Evolutionary conservation across 2,797 vertebrate species (phyloP).

Genomic region (Xerus rutilus): DNA sequence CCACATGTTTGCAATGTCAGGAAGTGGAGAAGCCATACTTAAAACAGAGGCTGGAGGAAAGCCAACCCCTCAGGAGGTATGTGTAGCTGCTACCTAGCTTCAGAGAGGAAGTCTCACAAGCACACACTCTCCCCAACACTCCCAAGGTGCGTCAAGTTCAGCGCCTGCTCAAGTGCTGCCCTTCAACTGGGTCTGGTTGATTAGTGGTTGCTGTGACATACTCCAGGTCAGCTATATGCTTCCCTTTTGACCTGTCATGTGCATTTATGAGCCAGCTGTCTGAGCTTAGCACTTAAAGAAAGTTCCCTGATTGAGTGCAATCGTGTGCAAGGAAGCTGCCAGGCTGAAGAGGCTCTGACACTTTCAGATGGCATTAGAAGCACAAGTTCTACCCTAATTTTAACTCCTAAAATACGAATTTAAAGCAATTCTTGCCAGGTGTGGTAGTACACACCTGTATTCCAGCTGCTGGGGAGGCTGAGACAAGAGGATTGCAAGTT

Average conservation of each 20-base stretch:
- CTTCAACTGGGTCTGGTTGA: not conserved
- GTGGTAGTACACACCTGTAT: not conserved
- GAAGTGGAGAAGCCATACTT: not conserved
- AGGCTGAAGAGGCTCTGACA: no score
- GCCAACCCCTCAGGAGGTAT: not conserved
- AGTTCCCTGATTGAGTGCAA: not conserved
- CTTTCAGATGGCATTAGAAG: not conserved
- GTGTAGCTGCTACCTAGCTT: rapidly evolving
- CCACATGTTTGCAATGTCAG: not conserved
- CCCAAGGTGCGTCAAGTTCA: not conserved
- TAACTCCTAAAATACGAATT: not conserved
- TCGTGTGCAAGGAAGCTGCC: not conserved
- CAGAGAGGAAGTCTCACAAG: not conserved
- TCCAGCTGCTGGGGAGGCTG: not conserved
- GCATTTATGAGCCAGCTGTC: not conserved
- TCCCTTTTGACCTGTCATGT: no score
- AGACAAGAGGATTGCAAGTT: not conserved
- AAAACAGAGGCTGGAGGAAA: not conserved
- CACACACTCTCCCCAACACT: not conserved
- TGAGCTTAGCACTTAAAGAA: not conserved
- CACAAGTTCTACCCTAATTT: not conserved
- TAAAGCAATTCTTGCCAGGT: not conserved
- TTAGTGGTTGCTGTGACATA: rapidly evolving
- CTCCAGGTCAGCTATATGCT: no score
- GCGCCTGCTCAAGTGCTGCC: rapidly evolving